phyloP scores from a whole-genome alignment of 2,113 vertebrate species.

The Pyrgilauda ruficollis region DNA sequence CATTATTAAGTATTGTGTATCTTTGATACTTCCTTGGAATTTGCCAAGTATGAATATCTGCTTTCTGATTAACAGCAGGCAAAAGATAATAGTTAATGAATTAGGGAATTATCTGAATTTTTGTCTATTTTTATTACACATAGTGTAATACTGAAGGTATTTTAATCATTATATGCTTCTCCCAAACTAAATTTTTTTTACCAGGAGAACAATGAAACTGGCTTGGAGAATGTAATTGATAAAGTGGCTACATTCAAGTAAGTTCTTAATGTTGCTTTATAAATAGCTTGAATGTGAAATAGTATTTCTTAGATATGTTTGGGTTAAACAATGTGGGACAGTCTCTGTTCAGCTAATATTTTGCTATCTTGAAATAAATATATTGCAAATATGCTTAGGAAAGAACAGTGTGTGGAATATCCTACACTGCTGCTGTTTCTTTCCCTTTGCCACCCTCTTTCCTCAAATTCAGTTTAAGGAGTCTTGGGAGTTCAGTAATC shows the following conservation, averaged over 20 bases:
- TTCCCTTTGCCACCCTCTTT: background rate
- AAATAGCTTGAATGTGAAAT: background rate
- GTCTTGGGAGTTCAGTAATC: background rate
- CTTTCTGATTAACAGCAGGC: background rate
- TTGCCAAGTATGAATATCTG: background rate
- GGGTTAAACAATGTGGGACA: background rate
- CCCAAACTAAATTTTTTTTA: constrained; percentile 41
- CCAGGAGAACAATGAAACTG: constrained; percentile 95
- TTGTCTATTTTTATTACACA: background rate
- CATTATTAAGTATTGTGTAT: background rate
- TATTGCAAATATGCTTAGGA: background rate
- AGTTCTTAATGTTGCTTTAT: constrained; percentile 52
- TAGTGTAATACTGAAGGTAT: background rate
- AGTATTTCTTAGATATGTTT: background rate
- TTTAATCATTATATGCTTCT: constrained; percentile 24
- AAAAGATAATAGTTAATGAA: background rate
- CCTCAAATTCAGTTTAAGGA: background rate
- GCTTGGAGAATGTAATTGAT: constrained; percentile 90
- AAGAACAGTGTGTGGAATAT: background rate
- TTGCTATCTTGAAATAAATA: background rate
- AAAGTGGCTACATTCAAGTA: constrained; percentile 96
- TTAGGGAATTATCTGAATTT: background rate
- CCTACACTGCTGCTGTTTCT: background rate
- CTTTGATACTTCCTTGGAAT: background rate
- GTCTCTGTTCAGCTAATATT: background rate